Conservation (phyloP, 2,797 vertebrate species). For the Pipistrellus pygmaeus region DNA sequence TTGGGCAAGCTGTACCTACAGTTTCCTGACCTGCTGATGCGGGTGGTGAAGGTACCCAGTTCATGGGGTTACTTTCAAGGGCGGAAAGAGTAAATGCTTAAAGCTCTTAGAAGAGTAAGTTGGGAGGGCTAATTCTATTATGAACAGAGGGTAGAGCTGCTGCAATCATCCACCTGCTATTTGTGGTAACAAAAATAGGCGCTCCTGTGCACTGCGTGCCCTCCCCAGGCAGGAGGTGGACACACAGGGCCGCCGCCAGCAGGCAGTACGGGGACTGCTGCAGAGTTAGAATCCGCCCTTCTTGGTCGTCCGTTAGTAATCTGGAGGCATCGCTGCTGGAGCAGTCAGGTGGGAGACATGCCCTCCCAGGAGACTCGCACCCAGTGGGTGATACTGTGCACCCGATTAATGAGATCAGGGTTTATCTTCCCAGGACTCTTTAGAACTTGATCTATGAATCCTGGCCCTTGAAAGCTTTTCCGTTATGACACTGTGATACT, state of each 20-base stretch:
- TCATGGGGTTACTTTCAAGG: background rate
- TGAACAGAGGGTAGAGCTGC: background rate
- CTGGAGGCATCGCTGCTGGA: background rate
- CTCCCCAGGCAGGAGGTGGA: background rate
- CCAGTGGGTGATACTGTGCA: background rate
- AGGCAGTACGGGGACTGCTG: accelerated
- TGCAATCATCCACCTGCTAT: background rate
- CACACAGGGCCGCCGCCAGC: too few relatives aligned
- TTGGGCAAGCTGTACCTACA: background rate
- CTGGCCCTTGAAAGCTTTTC: background rate
- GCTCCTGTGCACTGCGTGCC: background rate
- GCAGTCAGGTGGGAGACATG: background rate
- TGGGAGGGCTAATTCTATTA: background rate
- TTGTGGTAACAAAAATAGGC: background rate
- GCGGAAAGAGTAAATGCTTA: background rate
- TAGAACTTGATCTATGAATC: background rate
- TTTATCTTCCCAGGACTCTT: background rate
- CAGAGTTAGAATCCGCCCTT: background rate
- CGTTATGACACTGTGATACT: background rate
- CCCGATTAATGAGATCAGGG: background rate
- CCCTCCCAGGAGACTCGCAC: accelerated
- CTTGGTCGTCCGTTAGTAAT: background rate
- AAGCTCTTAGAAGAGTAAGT: background rate
- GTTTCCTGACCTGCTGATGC: background rate
- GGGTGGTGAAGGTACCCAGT: background rate